Base-by-base conservation (phyloP, 2,113 vertebrate genomes). In the Entelurus aequoreus region DNA sequence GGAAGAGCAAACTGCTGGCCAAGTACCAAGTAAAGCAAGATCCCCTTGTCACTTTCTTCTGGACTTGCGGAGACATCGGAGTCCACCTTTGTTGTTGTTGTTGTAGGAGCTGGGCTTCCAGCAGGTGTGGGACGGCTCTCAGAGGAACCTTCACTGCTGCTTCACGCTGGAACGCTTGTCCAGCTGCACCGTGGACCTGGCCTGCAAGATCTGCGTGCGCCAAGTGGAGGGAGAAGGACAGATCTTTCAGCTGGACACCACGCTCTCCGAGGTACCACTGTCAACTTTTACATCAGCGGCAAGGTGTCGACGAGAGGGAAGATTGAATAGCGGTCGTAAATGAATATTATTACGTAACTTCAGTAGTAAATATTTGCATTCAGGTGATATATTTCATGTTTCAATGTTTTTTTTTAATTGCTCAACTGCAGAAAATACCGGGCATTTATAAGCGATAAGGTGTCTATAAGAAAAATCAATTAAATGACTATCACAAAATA, bases 221-320 rank as follows among this genome's bases (percentile, higher is more conserved):
- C 97, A 99, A 85, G 96, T 99, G 0, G 96, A 99, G 84, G 97
- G 97, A 38, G 97, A 98, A 75, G 97, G 97, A 5, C 95, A 98
- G 89, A 98, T 99, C 68, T 98, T 99, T 81, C 96, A 99, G 85
- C 92, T 99, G 40, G 93, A 92, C 87, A 96, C 93, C 40, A 92
- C 92, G 0, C 76, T 98, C 62, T 93, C 92, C 11, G 96, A 98
- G 93, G 97, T 98, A 77, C 40, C 19, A 19, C 19, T 2, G 19
- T 19, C 19, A 19, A 19, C 19, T 19, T 19, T 19, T 19, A 19
- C 19, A 19, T 19, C 19, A 19, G 19, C 19, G 2, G 19, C 19
- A 19, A 19, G 19, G 19, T 19, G 19, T 19, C 19, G 19, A 19
- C 19, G 19, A 19, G 19, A 19, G 19, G 19, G 19, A 19, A 19